These are phyloP conservation scores for Perizoma affinitatum DNA, from an alignment of 2,888 invertebrate genomes.

Conservation along the genomic window DNA sequence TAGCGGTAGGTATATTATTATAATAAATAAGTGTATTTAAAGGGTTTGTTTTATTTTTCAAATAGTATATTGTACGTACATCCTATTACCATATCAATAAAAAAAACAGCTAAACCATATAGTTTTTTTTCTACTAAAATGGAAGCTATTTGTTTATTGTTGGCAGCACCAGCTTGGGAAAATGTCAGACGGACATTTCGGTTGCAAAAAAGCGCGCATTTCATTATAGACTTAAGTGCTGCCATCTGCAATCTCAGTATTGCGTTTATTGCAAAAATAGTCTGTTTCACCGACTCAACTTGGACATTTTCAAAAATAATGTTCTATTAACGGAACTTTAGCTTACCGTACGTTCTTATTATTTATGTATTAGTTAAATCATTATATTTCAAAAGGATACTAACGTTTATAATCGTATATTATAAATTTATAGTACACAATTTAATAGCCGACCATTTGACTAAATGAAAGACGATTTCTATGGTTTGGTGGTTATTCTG, in stretches of 20 bases:
- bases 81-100: too few species aligned
- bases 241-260: conserved; percentile 56
- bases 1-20: too few species aligned
- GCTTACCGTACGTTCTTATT: too few species aligned
- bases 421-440: background rate
- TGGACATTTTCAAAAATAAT: background rate
- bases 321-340: too few species aligned
- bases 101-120: background rate
- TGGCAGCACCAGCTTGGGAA: conserved; percentile 48
- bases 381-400: too few species aligned
- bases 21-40: too few species aligned
- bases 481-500: conserved; percentile 28
- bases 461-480: conserved; percentile 33
- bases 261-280: conserved; percentile 1
- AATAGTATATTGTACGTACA: too few species aligned
- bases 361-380: too few species aligned
- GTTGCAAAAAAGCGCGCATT: conserved; percentile 65
- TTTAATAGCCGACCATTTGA: background rate
- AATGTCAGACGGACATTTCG: conserved; percentile 60
- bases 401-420: background rate
- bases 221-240: conserved; percentile 42
- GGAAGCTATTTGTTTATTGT: conserved; percentile 28
- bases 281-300: conserved; percentile 47
- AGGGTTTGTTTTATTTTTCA: too few species aligned
- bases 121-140: conserved; percentile 35